A percentile compares a stretch with the other conserved stretches of the same genome.
Evolutionary conservation across 2,888 invertebrate species (phyloP).

Genomic region (Oscheius sp.): DNA sequence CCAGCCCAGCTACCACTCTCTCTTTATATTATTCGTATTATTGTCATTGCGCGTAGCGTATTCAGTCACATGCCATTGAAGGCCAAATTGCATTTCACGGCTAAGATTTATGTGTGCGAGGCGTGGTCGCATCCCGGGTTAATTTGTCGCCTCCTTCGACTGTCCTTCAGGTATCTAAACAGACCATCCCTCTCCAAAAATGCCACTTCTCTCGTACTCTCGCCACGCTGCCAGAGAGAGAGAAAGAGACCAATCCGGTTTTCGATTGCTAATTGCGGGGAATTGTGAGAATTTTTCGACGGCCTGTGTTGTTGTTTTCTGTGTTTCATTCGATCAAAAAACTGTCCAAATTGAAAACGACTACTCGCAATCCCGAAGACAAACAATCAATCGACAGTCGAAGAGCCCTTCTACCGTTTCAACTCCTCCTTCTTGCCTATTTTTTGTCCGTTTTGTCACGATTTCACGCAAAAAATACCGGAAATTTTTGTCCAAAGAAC

Average conservation of each 20-base stretch:
- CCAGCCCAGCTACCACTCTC: too few species aligned
- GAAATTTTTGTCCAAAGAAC: too few species aligned
- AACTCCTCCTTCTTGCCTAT: background rate
- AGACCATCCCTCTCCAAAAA: background rate
- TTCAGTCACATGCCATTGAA: conserved; percentile 18
- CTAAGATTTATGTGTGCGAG: conserved; percentile 21
- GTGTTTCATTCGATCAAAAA: background rate
- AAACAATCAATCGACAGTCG: background rate
- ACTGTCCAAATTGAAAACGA: background rate
- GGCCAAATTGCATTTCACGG: conserved; percentile 27
- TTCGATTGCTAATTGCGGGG: conserved; percentile 10
- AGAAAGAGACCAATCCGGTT: conserved; percentile 10
- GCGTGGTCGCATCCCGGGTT: conserved; percentile 8
- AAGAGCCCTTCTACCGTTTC: too few species aligned
- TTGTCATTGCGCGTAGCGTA: background rate
- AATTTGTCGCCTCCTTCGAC: conserved; percentile 5
- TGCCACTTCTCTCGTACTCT: background rate
- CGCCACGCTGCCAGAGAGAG: too few species aligned
- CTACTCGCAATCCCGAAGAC: background rate
- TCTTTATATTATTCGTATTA: background rate
- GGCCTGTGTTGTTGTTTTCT: background rate
- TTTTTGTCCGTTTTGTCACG: background rate
- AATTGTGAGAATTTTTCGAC: conserved; percentile 18
- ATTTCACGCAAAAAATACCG: background rate
- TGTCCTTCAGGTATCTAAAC: background rate